These are phyloP conservation scores for Pachliopta kotzebuea DNA, from an alignment of 2,888 invertebrate species.

Conservation along the genomic window DNA sequence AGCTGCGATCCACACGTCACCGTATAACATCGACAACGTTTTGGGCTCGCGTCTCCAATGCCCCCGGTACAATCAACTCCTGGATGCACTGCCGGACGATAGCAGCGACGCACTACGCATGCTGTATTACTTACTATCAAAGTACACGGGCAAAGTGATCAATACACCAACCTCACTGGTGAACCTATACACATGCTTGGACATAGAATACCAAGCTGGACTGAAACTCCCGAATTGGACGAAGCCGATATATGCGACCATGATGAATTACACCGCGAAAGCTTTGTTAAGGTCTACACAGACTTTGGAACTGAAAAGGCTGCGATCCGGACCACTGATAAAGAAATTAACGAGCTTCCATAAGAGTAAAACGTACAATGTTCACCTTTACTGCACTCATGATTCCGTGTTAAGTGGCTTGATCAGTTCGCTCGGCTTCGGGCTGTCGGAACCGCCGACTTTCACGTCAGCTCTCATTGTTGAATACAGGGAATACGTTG, in stretches of 20 bases:
- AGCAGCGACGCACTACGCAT: conserved; percentile 10
- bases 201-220: conserved; percentile 28
- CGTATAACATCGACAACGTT: conserved; percentile 19
- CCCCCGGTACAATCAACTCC: conserved; percentile 13
- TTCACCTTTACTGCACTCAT: conserved; percentile 32
- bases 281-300: conserved; percentile 6
- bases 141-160: conserved; percentile 23
- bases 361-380: conserved; percentile 4
- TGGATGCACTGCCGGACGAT: conserved; percentile 10
- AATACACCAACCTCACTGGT: conserved; percentile 3
- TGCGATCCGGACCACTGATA: conserved; percentile 29
- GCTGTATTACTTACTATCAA: conserved; percentile 22
- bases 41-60: conserved; percentile 23
- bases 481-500: conserved; percentile 21
- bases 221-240: conserved; percentile 31
- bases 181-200: conserved; percentile 28
- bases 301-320: conserved; percentile 19
- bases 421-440: conserved; percentile 25
- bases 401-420: conserved; percentile 28
- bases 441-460: conserved; percentile 21
- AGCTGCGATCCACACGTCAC: conserved; percentile 19
- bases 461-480: conserved; percentile 29
- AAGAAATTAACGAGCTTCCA: conserved; percentile 16
- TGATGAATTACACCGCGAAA: conserved; percentile 23
- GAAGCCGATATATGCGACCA: conserved; percentile 7